These are phyloP conservation scores for Ceryle rudis DNA, from an alignment of 2,797 vertebrate genomes.

Conservation along the genomic window DNA sequence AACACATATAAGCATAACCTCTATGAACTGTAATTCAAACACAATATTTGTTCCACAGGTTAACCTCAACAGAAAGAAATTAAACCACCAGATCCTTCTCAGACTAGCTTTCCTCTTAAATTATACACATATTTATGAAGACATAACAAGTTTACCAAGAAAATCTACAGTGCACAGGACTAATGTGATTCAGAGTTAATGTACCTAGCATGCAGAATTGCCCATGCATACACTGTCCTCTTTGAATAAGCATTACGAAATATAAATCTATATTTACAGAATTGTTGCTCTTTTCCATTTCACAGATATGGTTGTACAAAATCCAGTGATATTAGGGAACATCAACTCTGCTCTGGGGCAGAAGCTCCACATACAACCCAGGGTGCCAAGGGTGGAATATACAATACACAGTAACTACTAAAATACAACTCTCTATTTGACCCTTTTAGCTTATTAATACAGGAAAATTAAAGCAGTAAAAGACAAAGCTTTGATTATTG, in stretches of 20 bases:
- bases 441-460: background rate
- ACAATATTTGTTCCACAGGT: slow-evolving; percentile 8
- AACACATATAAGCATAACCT: background rate
- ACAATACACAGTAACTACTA: background rate
- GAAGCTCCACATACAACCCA: background rate
- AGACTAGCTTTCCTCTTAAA: background rate
- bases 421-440: background rate
- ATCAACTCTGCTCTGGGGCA: background rate
- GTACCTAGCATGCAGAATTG: background rate
- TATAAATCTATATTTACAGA: background rate
- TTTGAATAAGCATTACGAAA: background rate
- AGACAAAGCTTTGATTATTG: background rate
- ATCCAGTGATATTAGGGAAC: background rate
- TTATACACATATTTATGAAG: background rate
- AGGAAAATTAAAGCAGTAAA: background rate
- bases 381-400: background rate
- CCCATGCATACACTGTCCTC: background rate
- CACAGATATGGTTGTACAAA: background rate
- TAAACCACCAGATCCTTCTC: background rate
- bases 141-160: background rate
- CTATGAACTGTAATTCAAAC: background rate
- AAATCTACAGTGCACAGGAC: background rate
- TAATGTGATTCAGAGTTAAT: background rate
- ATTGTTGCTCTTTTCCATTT: background rate
- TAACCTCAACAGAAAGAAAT: background rate